phyloP scores from a whole-genome alignment of 2,797 vertebrate genomes.

The Rhinoraja longicauda region DNA sequence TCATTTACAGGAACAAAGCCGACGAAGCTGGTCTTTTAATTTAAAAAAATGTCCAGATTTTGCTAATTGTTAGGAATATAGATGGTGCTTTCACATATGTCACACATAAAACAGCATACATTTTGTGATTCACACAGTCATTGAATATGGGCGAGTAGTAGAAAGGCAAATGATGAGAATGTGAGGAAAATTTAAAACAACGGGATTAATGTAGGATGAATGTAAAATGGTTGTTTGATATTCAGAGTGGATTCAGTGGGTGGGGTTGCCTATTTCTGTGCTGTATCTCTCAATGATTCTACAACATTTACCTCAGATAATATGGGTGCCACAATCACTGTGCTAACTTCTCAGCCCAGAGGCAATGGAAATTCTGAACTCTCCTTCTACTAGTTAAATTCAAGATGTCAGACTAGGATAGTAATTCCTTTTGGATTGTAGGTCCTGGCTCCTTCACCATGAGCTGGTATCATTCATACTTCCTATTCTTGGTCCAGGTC shows the following conservation, averaged over 20 bases:
- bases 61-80: background rate
- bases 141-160: background rate
- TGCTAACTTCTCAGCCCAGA: background rate
- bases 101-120: background rate
- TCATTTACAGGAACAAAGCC: background rate
- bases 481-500: no score
- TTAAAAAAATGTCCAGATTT: background rate
- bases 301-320: background rate
- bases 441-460: background rate
- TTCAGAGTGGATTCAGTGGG: no score
- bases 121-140: background rate
- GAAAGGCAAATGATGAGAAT: no score
- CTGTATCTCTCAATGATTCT: no score
- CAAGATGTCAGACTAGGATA: background rate
- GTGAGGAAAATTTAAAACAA: no score
- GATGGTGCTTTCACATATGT: background rate
- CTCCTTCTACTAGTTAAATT: background rate
- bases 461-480: no score
- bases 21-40: background rate
- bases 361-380: background rate
- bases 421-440: background rate
- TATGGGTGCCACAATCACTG: background rate
- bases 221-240: no score
- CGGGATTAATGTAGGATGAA: no score
- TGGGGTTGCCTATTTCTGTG: no score